Evolutionary conservation across 1,140 invertebrate genomes (phyloP).

Genomic region (Formica selysi): DNA sequence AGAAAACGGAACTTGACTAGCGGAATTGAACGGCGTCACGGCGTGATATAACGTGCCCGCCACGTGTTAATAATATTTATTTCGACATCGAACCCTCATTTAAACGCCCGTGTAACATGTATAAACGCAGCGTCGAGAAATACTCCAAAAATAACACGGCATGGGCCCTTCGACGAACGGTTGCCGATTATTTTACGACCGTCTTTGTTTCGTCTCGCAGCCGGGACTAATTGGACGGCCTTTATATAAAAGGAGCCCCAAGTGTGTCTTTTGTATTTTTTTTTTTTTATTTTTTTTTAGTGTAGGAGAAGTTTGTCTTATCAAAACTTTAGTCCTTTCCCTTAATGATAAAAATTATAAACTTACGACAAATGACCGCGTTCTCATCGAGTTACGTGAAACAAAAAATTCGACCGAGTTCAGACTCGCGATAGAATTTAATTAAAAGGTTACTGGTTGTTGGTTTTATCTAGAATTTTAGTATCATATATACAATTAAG

Average conservation of each 20-base stretch:
- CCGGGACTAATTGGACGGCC: constrained; percentile 3
- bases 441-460: neutral
- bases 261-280: neutral
- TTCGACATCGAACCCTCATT: constrained; percentile 17
- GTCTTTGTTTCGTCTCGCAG: constrained; percentile 36
- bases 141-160: constrained; percentile 62
- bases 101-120: constrained; percentile 33
- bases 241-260: constrained; percentile 1
- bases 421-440: constrained; percentile 16
- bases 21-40: constrained; percentile 1
- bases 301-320: neutral
- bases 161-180: constrained; percentile 26
- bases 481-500: neutral
- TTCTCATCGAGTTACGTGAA: neutral
- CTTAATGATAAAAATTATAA: constrained; percentile 5
- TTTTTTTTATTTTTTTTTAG: neutral
- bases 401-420: neutral
- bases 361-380: neutral
- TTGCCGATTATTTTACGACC: constrained; percentile 51
- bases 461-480: neutral
- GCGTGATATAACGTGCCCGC: constrained; percentile 41
- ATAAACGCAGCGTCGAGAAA: constrained; percentile 45
- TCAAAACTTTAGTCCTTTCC: neutral
- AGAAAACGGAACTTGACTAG: constrained; percentile 16
- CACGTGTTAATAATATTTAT: constrained; percentile 66